phyloP scores from a whole-genome alignment of 2,113 vertebrate species.

The Indri indri region DNA sequence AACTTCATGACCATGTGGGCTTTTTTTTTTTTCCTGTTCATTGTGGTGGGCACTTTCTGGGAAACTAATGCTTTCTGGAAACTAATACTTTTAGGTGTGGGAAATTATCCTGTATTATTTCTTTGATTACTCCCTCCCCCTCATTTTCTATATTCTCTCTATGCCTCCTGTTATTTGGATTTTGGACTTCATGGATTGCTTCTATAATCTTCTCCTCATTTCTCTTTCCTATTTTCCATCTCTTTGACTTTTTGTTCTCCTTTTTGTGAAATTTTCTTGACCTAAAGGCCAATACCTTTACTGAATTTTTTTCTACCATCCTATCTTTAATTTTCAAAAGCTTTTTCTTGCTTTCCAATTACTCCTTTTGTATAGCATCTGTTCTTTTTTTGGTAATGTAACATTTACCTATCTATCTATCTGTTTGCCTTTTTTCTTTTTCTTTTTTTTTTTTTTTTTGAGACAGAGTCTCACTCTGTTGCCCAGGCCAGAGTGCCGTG shows the following conservation, averaged over 20 bases:
- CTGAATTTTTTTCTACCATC: neutral
- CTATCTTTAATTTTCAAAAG: neutral
- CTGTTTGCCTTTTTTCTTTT: neutral
- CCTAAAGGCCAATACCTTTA: neutral
- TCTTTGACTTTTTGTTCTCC: neutral
- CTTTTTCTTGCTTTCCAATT: slow-evolving; percentile 2
- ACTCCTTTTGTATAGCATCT: neutral
- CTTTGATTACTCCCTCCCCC: neutral
- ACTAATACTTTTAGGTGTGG: neutral
- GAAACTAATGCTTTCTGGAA: neutral
- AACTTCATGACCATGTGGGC: neutral
- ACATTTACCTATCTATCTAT: neutral
- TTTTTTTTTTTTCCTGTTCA: neutral
- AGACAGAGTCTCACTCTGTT: too few relatives aligned
- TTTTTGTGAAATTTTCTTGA: neutral
- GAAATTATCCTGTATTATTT: neutral
- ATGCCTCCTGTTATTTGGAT: neutral
- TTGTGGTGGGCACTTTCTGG: neutral
- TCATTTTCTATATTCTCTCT: slow-evolving; percentile 11
- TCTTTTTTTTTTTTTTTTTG: too few relatives aligned
- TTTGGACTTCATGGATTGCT: neutral
- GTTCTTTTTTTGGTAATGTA: neutral
- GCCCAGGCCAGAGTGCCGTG: too few relatives aligned
- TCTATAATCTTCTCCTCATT: neutral
- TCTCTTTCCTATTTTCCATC: neutral